Percentiles rank a stretch among this genome's conserved stretches.
These are phyloP conservation scores for Nixonia krombeini DNA, from an alignment of 1,140 invertebrate genomes.

Conservation along the genomic window DNA sequence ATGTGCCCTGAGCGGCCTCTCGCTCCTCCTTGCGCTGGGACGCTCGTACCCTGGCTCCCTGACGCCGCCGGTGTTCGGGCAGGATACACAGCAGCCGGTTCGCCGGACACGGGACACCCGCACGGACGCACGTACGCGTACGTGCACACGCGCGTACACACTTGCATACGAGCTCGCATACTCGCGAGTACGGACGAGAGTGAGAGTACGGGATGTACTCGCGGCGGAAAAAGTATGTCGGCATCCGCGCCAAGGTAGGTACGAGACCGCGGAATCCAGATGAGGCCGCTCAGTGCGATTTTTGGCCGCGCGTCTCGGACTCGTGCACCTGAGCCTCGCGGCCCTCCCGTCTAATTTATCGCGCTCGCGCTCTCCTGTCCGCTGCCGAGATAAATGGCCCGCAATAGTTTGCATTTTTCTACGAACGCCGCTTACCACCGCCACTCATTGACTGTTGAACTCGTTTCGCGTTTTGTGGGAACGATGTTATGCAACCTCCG, in stretches of 20 bases:
- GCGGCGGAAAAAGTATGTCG: slow-evolving; percentile 8
- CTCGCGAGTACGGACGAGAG: slow-evolving; percentile 9
- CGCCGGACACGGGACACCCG: neutral
- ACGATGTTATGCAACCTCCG: too few relatives aligned
- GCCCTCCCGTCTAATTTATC: too few relatives aligned
- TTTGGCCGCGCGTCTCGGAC: neutral
- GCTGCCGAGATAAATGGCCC: too few relatives aligned
- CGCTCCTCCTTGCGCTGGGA: slow-evolving; percentile 11
- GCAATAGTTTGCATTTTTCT: too few relatives aligned
- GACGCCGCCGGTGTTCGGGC: neutral
- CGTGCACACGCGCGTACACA: too few relatives aligned
- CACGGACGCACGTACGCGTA: too few relatives aligned
- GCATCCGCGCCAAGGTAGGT: neutral
- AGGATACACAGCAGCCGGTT: slow-evolving; percentile 4
- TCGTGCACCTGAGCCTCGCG: neutral
- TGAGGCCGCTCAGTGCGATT: neutral
- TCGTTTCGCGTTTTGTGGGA: too few relatives aligned
- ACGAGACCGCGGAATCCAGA: neutral
- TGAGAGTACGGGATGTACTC: slow-evolving; percentile 3
- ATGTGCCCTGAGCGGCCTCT: too few relatives aligned
- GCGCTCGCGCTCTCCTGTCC: too few relatives aligned
- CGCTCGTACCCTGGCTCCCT: slow-evolving; percentile 10
- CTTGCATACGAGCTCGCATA: neutral
- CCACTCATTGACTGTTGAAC: too few relatives aligned
- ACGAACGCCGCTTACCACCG: too few relatives aligned